Base-by-base conservation (phyloP, 2,113 vertebrate species). In the Pomatorhinus ruficollis region DNA sequence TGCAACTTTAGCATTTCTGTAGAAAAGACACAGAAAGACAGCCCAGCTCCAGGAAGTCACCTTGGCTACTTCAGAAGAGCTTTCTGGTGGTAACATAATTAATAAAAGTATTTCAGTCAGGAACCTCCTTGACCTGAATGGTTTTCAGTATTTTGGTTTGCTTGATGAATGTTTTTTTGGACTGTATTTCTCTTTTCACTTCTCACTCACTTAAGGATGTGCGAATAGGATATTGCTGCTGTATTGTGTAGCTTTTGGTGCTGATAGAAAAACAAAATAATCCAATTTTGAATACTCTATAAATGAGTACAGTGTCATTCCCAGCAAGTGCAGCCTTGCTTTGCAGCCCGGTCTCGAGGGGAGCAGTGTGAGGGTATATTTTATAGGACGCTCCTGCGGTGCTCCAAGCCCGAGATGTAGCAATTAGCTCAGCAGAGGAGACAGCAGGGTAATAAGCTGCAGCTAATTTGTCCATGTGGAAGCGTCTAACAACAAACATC, bases 401-500 rank as follows among this genome's bases (percentile, higher is more conserved):
- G 24, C 83, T 53, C 35, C 2, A 18, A 96, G 85, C 69, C 40
- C 37, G 30, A 92, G 72, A 47, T 77, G 82, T 45, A 92, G 95
- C 86, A 85, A 92, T 97, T 96, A 98, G 93, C 91, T 92, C 18
- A 76, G 94, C 93, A 72, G 95, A 87, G 88, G 59, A 90, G 81
- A 50, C 10, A 56, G 81, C 0, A 1, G 70, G 71, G 81, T 87
- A 89, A 90, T 90, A 93, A 95, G 87, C 93, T 95, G 63, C 71
- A 68, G 72, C 87, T 97, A 93, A 97, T 97, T 97, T 98, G 96
- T 89, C 83, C 82, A 19, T 56, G 96, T 94, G 93, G 82, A 91
- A 86, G 93, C 30, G 89, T 94, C 96, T 93, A 92, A 87, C 83
- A 85, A 70, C 82, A 97, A 59, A 90, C 85, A 91, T 69, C 91